These are phyloP conservation scores for Poeciliopsis turneri DNA, from an alignment of 2,797 vertebrate species.

Conservation along the genomic window DNA sequence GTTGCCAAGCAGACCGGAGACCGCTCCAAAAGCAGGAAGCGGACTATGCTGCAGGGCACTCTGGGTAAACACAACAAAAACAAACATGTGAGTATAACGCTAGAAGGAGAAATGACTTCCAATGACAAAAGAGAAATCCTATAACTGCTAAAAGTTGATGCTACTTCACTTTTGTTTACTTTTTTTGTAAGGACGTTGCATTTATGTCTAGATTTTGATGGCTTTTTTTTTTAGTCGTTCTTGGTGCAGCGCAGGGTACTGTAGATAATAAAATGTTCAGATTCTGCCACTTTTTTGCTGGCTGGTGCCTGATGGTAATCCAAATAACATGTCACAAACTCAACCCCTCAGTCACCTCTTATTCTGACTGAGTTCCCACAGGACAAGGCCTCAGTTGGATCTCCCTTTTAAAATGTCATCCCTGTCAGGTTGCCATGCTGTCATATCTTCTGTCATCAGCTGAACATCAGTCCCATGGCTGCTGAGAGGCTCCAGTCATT, in stretches of 20 bases:
- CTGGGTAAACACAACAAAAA: too few species aligned
- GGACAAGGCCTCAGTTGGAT: slow-evolving; percentile 36
- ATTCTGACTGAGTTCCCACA: slow-evolving; percentile 36
- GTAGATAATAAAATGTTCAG: neutral
- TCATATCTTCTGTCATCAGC: slow-evolving; percentile 48
- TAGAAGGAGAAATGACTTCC: too few species aligned
- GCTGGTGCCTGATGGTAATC: slow-evolving; percentile 36
- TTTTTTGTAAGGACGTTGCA: too few species aligned
- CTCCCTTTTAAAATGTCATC: slow-evolving; percentile 64
- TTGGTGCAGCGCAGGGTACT: neutral
- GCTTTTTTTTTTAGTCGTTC: too few species aligned
- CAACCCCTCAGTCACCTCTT: slow-evolving; percentile 18
- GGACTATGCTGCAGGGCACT: too few species aligned
- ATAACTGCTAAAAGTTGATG: too few species aligned
- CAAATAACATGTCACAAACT: slow-evolving; percentile 38
- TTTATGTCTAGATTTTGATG: too few species aligned
- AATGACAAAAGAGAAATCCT: too few species aligned
- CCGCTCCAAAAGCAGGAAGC: too few species aligned
- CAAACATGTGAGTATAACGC: too few species aligned
- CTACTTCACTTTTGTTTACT: too few species aligned
- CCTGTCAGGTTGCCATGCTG: slow-evolving; percentile 39
- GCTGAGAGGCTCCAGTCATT: slow-evolving; percentile 31
- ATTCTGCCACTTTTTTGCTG: slow-evolving; percentile 10
- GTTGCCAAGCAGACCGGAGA: too few species aligned
- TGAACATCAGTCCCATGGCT: slow-evolving; percentile 35